Evolutionary conservation across 30 jellyfish, hydroid and myxozoan species (phyloP).

Genomic region (Rhopilema esculentum): DNA sequence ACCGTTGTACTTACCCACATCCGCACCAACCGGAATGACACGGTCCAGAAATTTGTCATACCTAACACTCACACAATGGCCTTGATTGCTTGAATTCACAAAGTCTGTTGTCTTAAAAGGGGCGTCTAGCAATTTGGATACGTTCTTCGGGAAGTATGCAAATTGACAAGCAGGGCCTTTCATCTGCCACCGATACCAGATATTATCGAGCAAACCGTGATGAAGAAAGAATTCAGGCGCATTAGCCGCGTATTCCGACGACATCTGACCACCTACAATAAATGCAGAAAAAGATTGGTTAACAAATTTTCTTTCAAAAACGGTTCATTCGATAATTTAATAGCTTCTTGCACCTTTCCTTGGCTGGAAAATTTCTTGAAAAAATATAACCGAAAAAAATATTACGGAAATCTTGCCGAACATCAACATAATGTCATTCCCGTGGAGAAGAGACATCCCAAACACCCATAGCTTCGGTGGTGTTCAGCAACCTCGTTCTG

Average conservation of each 20-base stretch:
- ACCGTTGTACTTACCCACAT: conserved; percentile 12
- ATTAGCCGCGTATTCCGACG: conserved; percentile 43
- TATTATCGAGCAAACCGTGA: conserved; percentile 65
- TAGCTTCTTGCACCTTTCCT: too few species aligned
- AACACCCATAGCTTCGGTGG: too few species aligned
- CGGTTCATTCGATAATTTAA: too few species aligned
- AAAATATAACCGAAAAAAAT: too few species aligned
- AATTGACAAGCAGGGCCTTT: conserved; percentile 7
- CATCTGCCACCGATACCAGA: conserved; percentile 79
- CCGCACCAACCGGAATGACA: background rate
- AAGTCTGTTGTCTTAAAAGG: conserved; percentile 17
- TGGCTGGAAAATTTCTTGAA: too few species aligned
- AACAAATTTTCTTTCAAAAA: too few species aligned
- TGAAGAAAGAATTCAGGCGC: conserved; percentile 75
- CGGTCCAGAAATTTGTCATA: conserved; percentile 47
- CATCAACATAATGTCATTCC: too few species aligned
- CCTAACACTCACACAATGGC: conserved; percentile 31
- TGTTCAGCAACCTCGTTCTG: too few species aligned
- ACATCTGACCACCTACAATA: conserved; percentile 63
- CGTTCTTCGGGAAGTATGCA: conserved; percentile 3
- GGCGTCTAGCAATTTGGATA: background rate
- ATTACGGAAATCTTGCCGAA: too few species aligned
- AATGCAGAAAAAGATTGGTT: background rate
- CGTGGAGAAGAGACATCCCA: too few species aligned
- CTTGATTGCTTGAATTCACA: conserved; percentile 42